phyloP scores from a whole-genome alignment of 1,140 invertebrate species.

The Hylaeus volcanicus region DNA sequence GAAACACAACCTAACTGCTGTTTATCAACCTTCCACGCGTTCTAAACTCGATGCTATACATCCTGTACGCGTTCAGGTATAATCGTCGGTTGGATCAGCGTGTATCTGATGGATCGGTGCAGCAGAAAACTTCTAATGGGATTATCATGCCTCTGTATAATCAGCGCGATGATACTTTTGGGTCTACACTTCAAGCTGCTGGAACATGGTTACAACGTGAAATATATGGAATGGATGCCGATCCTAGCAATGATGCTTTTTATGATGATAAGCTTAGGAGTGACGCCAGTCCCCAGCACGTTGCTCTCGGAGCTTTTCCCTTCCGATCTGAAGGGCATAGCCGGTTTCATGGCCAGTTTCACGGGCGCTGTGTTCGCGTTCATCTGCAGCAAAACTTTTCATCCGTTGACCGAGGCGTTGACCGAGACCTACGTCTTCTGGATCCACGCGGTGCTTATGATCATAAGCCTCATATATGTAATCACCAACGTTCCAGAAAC shows the following conservation, averaged over 20 bases:
- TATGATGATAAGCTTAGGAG: constrained; percentile 82
- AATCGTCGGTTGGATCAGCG: constrained; percentile 32
- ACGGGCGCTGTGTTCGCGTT: constrained; percentile 88
- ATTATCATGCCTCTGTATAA: constrained; percentile 82
- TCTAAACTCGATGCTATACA: background rate
- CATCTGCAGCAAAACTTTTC: constrained; percentile 87
- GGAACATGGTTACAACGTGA: constrained; percentile 78
- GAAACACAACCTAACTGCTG: constrained; percentile 63
- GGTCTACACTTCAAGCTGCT: constrained; percentile 84
- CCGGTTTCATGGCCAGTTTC: constrained; percentile 86
- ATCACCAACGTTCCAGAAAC: constrained; percentile 88
- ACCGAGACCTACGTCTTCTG: constrained; percentile 87
- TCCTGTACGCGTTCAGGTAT: constrained; percentile 32
- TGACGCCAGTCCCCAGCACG: constrained; percentile 87
- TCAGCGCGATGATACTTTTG: constrained; percentile 80
- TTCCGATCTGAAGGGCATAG: constrained; percentile 85
- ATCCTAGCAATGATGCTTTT: constrained; percentile 52
- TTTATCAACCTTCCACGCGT: no score
- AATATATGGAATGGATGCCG: constrained; percentile 59
- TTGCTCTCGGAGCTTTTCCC: constrained; percentile 89
- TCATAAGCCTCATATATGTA: constrained; percentile 84
- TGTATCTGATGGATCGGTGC: constrained; percentile 84
- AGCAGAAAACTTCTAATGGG: constrained; percentile 86
- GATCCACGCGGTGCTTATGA: constrained; percentile 86
- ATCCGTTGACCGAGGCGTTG: constrained; percentile 83